phyloP scores from a whole-genome alignment of 2,797 vertebrate species.

The Crenuchus spilurus region DNA sequence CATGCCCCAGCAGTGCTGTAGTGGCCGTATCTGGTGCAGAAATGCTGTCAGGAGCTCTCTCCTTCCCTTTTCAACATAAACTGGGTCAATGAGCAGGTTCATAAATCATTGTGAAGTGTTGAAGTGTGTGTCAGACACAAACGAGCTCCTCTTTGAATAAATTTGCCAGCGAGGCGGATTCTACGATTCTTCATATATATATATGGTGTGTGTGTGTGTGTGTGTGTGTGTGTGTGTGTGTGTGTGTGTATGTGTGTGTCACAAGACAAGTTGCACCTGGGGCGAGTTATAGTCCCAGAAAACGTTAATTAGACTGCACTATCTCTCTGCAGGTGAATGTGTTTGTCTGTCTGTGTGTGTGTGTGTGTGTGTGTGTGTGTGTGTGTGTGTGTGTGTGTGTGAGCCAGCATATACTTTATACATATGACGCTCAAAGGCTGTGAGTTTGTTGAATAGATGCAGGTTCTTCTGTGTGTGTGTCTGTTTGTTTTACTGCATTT shows the following conservation, averaged over 20 bases:
- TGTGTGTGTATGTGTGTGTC: conserved; percentile 66
- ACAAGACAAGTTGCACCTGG: conserved; percentile 77
- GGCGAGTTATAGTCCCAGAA: conserved; percentile 66
- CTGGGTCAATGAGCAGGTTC: conserved; percentile 81
- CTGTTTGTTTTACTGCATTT: background rate
- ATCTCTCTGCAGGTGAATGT: conserved; percentile 67
- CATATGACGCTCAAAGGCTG: no score
- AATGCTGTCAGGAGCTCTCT: conserved; percentile 6
- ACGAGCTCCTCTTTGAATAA: conserved; percentile 72
- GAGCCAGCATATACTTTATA: background rate
- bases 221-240: conserved; percentile 64
- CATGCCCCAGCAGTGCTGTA: background rate
- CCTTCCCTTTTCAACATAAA: conserved; percentile 69
- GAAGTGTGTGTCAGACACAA: conserved; percentile 75
- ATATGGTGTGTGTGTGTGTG: conserved; percentile 65
- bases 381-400: conserved; percentile 22
- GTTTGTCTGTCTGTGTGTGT: conserved; percentile 29
- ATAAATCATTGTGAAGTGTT: conserved; percentile 81
- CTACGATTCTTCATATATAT: conserved; percentile 61
- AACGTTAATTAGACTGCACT: conserved; percentile 72
- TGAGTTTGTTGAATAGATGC: background rate
- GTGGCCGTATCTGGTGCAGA: background rate
- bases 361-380: conserved; percentile 37
- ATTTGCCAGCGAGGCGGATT: conserved; percentile 70
- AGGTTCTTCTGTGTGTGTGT: background rate